Evolutionary conservation across 2,888 invertebrate genomes (phyloP), one percentile per base, ranked within the genome.

Genomic region (Tillus elongatus): DNA sequence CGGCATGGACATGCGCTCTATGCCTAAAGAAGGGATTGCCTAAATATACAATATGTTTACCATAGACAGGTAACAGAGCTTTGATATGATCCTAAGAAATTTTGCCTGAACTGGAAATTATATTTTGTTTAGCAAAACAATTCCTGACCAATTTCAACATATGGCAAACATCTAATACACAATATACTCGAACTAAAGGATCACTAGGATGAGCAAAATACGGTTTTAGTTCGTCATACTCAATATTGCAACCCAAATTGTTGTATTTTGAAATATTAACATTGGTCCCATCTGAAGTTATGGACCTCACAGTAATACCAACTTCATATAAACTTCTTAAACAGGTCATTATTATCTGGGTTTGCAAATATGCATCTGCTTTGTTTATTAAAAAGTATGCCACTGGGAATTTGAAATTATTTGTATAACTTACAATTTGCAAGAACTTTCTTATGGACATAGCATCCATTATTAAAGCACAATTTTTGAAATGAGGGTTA

Each of bases 371-470:
- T 13, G 41, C 41, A 40, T 41, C 33, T 15, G 19, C 24, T 33
- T 48, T 44, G 27, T 47, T 44, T 15, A 16, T 47, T 10, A 45
- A 40, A 37, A 49, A 47, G 31, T 47, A 50, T 12, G 41, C 47
- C 4, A 47, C 43, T 14, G 46, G 48, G 16, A 45, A 47, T 37
- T 44, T 46, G 28, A 42, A 40, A 2, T 40, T 32, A 13, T 38
- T 30, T 15, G 32, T 31, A 24, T 42, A 38, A 15, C 29, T 31
- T 6, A 45, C 43, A 12, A 43, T 43, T 31, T 39, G 41, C n/a
- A 45, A 39, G n/a, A 43, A 15, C 12, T 9, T 19, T 29, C n/a
- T 36, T 10, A 16, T 35, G 13, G 40, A 35, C 13, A 45, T 31
- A 28, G 41, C 40, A 37, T 43, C 44, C 19, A n/a, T n/a, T n/a